These are phyloP conservation scores for Sisyra nigra DNA, from an alignment of 2,888 invertebrate species.

Conservation along the genomic window DNA sequence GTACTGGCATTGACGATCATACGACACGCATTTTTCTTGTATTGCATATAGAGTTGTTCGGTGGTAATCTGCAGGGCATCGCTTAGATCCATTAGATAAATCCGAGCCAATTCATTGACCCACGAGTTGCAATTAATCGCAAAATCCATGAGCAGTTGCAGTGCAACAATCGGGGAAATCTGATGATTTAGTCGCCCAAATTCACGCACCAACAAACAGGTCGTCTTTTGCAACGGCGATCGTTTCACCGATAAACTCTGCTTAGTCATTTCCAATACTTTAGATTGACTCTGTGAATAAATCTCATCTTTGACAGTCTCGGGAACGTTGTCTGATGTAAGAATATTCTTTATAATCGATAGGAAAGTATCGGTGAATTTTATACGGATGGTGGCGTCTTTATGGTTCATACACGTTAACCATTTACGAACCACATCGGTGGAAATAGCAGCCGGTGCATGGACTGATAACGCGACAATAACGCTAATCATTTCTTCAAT, in stretches of 20 bases:
- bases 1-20: conserved; percentile 38
- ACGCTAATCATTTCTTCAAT: conserved; percentile 23
- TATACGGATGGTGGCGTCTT: conserved; percentile 20
- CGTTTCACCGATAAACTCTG: conserved; percentile 27
- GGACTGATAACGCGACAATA: conserved; percentile 27
- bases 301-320: conserved; percentile 24
- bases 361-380: conserved; percentile 16
- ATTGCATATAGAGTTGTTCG: conserved; percentile 40
- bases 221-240: conserved; percentile 34
- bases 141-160: conserved; percentile 39
- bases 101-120: conserved; percentile 36
- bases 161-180: conserved; percentile 28
- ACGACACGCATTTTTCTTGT: conserved; percentile 42
- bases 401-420: conserved; percentile 25
- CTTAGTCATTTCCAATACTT: conserved; percentile 30
- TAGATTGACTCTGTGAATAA: conserved; percentile 26
- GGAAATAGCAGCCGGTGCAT: conserved; percentile 25
- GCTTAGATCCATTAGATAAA: conserved; percentile 39
- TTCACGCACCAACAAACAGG: conserved; percentile 34
- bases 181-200: conserved; percentile 28
- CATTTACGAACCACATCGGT: conserved; percentile 23
- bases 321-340: background rate
- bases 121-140: conserved; percentile 45
- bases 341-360: conserved; percentile 1
- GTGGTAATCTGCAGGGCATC: conserved; percentile 34